These are phyloP conservation scores for Romanogobio albipinnatus DNA, from an alignment of 2,113 vertebrate species.

Conservation along the genomic window DNA sequence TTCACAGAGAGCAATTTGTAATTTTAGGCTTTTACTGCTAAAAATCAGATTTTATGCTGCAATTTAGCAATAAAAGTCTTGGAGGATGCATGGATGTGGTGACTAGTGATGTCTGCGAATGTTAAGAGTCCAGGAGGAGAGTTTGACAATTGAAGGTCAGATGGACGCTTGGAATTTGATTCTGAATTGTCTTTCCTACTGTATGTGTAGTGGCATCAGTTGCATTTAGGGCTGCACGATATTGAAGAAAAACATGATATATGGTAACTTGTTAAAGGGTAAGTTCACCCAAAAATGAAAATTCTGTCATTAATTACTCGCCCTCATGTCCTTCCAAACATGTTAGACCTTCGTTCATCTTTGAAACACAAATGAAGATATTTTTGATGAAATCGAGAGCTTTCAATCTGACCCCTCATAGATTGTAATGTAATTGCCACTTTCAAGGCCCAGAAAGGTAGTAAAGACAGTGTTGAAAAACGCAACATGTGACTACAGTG, in stretches of 20 bases:
- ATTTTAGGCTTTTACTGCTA: not conserved
- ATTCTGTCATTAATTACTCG: no score
- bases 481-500: no score
- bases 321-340: no score
- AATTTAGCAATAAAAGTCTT: constrained; percentile 16
- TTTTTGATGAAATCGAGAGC: no score
- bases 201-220: not conserved
- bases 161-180: not conserved
- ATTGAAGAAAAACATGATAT: not conserved
- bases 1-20: not conserved
- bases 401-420: no score
- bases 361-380: no score
- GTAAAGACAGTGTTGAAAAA: no score
- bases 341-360: no score
- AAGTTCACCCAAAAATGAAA: no score
- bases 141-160: constrained; percentile 46
- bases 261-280: not conserved
- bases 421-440: no score
- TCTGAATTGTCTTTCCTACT: constrained; percentile 8
- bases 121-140: constrained; percentile 2
- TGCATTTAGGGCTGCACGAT: constrained; percentile 11
- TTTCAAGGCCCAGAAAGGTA: no score
- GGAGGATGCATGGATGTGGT: not conserved
- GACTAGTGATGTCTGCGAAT: not conserved
- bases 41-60: constrained; percentile 9